Evolutionary conservation across 2,797 vertebrate species (phyloP).

Genomic region (Phaenicophaeus curvirostris): DNA sequence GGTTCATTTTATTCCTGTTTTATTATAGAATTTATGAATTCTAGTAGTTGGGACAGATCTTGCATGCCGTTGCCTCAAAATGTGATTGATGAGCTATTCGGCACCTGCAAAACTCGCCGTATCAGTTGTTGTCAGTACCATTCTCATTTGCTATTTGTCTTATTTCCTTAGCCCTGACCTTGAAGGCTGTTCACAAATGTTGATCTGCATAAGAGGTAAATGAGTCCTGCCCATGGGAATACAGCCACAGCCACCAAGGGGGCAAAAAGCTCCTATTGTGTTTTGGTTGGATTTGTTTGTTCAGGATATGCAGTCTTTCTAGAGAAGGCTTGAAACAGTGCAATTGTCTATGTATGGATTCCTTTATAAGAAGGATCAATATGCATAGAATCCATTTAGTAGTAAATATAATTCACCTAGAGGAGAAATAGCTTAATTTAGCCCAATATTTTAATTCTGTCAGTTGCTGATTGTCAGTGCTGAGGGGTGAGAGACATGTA

Average conservation of each 20-base stretch:
- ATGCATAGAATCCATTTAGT: neutral
- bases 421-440: neutral
- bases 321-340: neutral
- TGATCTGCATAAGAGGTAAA: neutral
- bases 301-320: neutral
- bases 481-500: neutral
- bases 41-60: neutral
- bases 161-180: constrained; percentile 56
- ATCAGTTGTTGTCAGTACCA: constrained; percentile 16
- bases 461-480: neutral
- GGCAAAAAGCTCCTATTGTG: neutral
- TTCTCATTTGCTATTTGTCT: constrained; percentile 44
- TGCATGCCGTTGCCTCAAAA: neutral
- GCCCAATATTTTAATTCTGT: neutral
- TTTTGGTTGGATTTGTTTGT: neutral
- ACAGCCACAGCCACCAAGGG: neutral
- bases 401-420: neutral
- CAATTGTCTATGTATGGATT: neutral
- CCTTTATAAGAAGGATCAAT: neutral
- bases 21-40: neutral
- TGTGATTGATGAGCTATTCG: constrained; percentile 40
- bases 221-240: neutral
- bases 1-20: neutral
- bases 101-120: constrained; percentile 16
- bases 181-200: neutral